phyloP scores from a whole-genome alignment of 2,888 invertebrate species.

The Frankliniella fusca region DNA sequence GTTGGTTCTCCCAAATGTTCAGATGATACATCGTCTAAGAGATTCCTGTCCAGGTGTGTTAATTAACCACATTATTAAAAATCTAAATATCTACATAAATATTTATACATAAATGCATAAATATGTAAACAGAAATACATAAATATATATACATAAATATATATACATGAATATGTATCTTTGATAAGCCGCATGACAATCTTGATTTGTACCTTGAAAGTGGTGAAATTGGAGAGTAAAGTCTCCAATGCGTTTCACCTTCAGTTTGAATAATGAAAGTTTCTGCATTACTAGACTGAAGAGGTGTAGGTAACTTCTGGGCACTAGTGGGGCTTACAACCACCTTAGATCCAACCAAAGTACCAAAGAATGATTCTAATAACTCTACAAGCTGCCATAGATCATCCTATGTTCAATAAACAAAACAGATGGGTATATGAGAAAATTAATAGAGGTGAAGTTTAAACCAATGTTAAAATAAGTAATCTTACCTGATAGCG shows the following conservation, averaged over 20 bases:
- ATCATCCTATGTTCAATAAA: neutral
- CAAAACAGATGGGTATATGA: neutral
- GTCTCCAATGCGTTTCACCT: neutral
- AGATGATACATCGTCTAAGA: neutral
- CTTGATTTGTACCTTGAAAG: neutral
- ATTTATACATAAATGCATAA: neutral
- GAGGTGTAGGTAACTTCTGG: neutral
- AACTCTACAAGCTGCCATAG: neutral
- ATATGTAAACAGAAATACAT: neutral
- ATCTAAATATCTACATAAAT: neutral
- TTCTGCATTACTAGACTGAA: neutral
- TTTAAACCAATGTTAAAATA: neutral
- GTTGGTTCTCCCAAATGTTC: neutral
- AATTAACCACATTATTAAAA: neutral
- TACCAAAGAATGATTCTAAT: neutral
- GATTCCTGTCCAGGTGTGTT: neutral
- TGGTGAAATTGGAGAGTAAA: neutral
- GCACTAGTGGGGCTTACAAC: neutral
- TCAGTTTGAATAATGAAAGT: neutral
- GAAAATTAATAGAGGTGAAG: neutral
- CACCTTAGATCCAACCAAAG: neutral
- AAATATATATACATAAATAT: neutral
- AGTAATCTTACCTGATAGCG: neutral
- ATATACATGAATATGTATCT: neutral
- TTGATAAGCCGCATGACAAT: too few species aligned